These are phyloP conservation scores for Peromyscus polionotus DNA, from an alignment of 2,113 vertebrate species.

Conservation along the genomic window DNA sequence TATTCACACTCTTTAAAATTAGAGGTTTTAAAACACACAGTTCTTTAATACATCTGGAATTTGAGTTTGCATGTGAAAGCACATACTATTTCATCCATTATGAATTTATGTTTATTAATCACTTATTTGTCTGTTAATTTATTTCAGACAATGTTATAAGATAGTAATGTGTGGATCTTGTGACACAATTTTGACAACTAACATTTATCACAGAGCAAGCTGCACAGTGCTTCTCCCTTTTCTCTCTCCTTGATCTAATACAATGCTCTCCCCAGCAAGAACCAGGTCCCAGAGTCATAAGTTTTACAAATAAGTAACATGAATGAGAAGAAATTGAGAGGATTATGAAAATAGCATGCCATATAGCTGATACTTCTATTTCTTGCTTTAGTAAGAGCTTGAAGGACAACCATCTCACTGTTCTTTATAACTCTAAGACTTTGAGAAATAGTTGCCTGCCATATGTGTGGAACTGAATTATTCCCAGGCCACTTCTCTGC, in stretches of 20 bases:
- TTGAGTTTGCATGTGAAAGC: not conserved
- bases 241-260: not conserved
- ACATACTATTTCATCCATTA: not conserved
- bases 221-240: not conserved
- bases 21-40: not conserved
- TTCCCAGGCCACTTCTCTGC: not conserved
- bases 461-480: not conserved
- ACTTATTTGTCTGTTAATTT: not conserved
- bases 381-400: not conserved
- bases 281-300: not conserved
- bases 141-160: not conserved
- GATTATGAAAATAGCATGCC: not conserved
- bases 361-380: not conserved
- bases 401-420: not conserved
- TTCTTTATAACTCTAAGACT: not conserved
- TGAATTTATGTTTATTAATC: not conserved
- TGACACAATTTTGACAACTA: not conserved
- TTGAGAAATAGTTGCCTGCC: not conserved
- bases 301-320: slow-evolving; percentile 7
- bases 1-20: slow-evolving; percentile 8
- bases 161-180: not conserved
- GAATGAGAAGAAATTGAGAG: slow-evolving; percentile 7
- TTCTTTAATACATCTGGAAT: not conserved
- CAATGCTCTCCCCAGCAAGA: not conserved
- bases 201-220: not conserved